These are phyloP conservation scores for Chymomyza fuscimana DNA, from an alignment of 2,888 invertebrate genomes.

Conservation along the genomic window DNA sequence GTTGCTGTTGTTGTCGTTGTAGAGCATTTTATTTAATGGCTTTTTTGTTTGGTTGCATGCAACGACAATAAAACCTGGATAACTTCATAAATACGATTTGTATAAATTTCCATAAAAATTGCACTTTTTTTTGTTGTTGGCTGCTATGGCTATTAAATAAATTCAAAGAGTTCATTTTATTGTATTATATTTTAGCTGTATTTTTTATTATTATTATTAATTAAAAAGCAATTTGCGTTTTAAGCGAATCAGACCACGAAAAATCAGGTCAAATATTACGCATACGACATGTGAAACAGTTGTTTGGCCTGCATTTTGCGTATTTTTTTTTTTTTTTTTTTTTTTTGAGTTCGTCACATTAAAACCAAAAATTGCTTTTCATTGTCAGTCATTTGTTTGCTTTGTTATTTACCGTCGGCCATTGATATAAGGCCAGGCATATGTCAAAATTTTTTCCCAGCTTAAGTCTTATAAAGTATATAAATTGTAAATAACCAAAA, in stretches of 20 bases:
- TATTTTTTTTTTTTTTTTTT: too few relatives aligned
- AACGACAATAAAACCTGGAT: background rate
- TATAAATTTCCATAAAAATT: background rate
- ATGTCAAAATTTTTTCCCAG: background rate
- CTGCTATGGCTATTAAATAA: background rate
- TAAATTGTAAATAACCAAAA: too few relatives aligned
- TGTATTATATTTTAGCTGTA: constrained; percentile 8
- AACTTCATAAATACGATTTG: background rate
- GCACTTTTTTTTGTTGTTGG: constrained; percentile 5
- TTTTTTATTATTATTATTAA: constrained; percentile 29
- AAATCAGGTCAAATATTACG: constrained; percentile 22
- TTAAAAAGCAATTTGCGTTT: constrained; percentile 32
- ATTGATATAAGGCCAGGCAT: background rate
- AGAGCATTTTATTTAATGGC: background rate
- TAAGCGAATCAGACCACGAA: background rate
- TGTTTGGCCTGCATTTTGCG: background rate
- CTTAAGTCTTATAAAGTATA: background rate
- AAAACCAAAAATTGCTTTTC: background rate
- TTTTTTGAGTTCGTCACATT: too few relatives aligned
- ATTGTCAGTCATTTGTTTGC: background rate
- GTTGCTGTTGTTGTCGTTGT: background rate
- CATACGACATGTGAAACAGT: background rate
- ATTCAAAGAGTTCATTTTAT: background rate
- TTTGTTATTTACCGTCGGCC: background rate
- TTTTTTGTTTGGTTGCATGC: background rate